Evolutionary conservation across 1,140 invertebrate species (phyloP).

Genomic region (Cecropterus lyciades): DNA sequence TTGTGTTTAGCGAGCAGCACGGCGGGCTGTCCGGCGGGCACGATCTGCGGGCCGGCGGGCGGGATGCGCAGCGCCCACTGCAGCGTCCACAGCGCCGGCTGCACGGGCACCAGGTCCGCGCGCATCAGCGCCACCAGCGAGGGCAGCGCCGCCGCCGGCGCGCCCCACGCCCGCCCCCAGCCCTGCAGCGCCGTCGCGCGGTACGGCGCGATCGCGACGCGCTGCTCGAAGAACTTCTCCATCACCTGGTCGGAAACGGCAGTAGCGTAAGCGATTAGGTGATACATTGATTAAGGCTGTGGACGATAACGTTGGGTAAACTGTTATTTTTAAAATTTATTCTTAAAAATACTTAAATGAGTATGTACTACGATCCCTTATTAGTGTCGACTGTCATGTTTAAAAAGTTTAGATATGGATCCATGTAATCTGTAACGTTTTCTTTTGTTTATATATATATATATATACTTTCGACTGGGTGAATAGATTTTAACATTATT

Average conservation of each 20-base stretch:
- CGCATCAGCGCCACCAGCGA: constrained; percentile 90
- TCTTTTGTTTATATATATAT: no score
- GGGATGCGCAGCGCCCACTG: constrained; percentile 96
- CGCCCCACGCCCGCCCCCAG: constrained; percentile 92
- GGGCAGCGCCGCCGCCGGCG: constrained; percentile 93
- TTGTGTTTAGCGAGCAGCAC: constrained; percentile 93
- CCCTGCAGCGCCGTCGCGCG: constrained; percentile 94
- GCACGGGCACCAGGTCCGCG: constrained; percentile 69
- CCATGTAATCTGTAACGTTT: no score
- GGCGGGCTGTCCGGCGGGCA: constrained; percentile 93
- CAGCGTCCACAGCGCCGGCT: constrained; percentile 89
- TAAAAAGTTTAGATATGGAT: no score
- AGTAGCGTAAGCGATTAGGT: background rate
- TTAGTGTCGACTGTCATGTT: no score
- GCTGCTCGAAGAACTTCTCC: constrained; percentile 96
- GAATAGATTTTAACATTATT: no score
- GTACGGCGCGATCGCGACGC: constrained; percentile 94
- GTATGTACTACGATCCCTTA: no score
- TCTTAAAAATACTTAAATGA: no score
- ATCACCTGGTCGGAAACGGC: constrained; percentile 86
- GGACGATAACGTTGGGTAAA: no score
- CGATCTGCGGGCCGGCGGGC: constrained; percentile 92
- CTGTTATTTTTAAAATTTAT: no score
- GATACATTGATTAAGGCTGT: no score
- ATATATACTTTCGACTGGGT: no score